phyloP scores from a whole-genome alignment of 2,888 invertebrate species.

The Cosmia pyralina region DNA sequence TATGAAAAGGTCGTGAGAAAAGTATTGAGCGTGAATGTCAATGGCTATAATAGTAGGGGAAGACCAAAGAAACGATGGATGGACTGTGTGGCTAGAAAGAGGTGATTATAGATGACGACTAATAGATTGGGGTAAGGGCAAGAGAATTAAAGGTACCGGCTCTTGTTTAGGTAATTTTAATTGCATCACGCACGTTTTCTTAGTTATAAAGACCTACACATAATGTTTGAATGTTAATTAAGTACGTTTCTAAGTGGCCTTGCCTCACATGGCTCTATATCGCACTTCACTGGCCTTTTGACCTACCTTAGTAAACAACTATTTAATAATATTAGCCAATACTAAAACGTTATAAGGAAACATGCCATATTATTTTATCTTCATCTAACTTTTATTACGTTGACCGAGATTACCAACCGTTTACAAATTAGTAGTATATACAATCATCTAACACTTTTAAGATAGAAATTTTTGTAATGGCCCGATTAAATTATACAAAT shows the following conservation, averaged over 20 bases:
- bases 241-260: conserved; percentile 8
- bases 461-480: conserved; percentile 31
- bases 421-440: conserved; percentile 38
- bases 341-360: conserved; percentile 21
- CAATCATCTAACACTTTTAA: conserved; percentile 30
- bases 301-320: conserved; percentile 11
- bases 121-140: not conserved
- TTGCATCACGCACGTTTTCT: not conserved
- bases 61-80: not conserved
- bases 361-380: conserved; percentile 17
- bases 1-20: not conserved
- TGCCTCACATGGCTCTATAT: not conserved
- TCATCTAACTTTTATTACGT: conserved; percentile 25
- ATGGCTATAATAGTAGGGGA: not conserved
- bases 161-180: not conserved
- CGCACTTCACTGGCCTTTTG: conserved; percentile 19
- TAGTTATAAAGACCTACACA: not conserved
- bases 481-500: conserved; percentile 40
- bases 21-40: not conserved
- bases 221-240: not conserved
- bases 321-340: conserved; percentile 28
- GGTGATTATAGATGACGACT: not conserved
- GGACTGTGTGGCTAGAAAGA: not conserved
- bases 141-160: not conserved
- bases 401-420: conserved; percentile 45